These are phyloP conservation scores for Nyctereutes procyonoides DNA, from an alignment of 2,113 vertebrate genomes.

Conservation along the genomic window DNA sequence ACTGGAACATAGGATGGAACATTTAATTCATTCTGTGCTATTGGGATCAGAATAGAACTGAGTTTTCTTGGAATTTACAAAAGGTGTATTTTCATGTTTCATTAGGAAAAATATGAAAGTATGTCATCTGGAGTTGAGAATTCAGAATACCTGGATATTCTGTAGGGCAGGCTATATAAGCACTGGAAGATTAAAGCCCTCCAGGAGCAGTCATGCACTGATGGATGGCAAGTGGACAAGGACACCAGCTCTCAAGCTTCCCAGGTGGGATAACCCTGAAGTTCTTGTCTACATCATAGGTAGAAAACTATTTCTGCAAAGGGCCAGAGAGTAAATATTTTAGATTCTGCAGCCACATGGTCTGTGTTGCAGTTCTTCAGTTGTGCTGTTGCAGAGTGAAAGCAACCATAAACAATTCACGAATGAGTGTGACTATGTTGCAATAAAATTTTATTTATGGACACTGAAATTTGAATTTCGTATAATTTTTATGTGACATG, in stretches of 20 bases:
- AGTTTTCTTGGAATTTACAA: conserved; percentile 45
- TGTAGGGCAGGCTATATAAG: background rate
- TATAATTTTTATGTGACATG: background rate
- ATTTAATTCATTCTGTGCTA: conserved; percentile 22
- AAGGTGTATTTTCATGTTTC: conserved; percentile 37
- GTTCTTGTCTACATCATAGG: background rate
- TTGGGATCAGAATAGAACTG: conserved; percentile 1
- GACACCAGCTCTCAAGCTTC: background rate
- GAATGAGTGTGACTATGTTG: background rate
- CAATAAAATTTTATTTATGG: background rate
- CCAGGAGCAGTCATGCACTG: background rate
- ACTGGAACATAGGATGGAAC: background rate
- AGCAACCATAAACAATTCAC: background rate
- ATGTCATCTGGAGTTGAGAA: background rate
- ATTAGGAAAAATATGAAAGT: conserved; percentile 26
- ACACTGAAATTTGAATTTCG: conserved; percentile 25
- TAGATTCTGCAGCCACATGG: background rate
- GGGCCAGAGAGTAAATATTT: background rate
- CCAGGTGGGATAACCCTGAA: background rate
- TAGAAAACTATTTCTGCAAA: background rate
- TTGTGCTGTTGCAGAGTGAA: background rate
- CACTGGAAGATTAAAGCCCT: background rate
- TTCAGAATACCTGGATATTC: background rate
- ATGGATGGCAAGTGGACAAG: background rate
- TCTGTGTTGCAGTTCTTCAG: background rate